Percentiles rank a stretch among this genome's conserved stretches.
These are phyloP conservation scores for Xiphophorus maculatus DNA, from an alignment of 2,113 vertebrate species.

Conservation along the genomic window DNA sequence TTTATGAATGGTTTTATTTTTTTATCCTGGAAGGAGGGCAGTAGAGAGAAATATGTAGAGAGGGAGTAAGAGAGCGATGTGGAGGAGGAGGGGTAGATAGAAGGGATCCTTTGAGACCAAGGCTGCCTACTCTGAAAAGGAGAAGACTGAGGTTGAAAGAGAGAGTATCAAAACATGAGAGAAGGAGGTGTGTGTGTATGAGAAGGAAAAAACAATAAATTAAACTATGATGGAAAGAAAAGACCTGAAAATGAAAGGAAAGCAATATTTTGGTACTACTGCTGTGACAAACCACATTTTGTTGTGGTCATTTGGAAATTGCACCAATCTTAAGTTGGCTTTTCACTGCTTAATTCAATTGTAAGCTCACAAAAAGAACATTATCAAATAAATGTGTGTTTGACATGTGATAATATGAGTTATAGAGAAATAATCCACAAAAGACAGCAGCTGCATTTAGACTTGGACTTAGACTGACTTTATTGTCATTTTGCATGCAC, in stretches of 20 bases:
- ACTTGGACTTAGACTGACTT: too few relatives aligned
- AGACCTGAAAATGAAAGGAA: not conserved
- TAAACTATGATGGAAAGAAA: slow-evolving; percentile 3
- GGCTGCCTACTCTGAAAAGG: slow-evolving; percentile 50
- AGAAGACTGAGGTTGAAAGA: slow-evolving; percentile 44
- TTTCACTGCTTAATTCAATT: not conserved
- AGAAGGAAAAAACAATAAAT: slow-evolving; percentile 12
- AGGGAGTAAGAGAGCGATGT: slow-evolving; percentile 34
- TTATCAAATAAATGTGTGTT: not conserved
- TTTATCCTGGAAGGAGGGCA: slow-evolving; percentile 9
- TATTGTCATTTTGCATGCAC: too few relatives aligned
- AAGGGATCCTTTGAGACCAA: slow-evolving; percentile 51
- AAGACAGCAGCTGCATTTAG: not conserved
- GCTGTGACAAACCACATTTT: slow-evolving; percentile 18
- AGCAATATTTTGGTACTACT: not conserved
- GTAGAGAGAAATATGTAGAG: slow-evolving; percentile 21
- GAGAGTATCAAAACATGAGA: slow-evolving; percentile 43
- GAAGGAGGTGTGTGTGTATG: slow-evolving; percentile 7
- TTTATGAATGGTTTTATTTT: slow-evolving; percentile 5
- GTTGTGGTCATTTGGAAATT: not conserved
- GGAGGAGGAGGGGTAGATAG: slow-evolving; percentile 43
- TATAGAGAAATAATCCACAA: not conserved
- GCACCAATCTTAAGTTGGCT: not conserved
- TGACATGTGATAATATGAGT: not conserved
- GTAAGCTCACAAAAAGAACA: slow-evolving; percentile 50